Evolutionary conservation across 2,888 invertebrate genomes (phyloP), one percentile per base, ranked within the genome.

Genomic region (Automeris io): DNA sequence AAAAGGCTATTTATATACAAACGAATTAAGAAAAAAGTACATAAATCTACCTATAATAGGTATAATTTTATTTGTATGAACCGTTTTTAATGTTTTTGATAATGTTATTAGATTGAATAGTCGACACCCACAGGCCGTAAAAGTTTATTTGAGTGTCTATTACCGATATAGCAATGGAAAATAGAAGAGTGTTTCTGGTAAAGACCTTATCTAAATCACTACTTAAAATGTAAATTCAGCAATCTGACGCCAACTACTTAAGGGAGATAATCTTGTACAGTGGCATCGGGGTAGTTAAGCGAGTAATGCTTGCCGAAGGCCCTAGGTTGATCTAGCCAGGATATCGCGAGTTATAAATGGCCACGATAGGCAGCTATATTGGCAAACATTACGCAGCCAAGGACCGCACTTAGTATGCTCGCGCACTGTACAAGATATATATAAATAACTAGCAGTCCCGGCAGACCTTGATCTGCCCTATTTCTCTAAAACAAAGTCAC

Each of bases 301-400:
- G 59, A 18, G 32, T 32, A 37, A 32, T 31, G 37, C 22, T 32
- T 23, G 11, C 8, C 22, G 37, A 37, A 57, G 48, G 69, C 63
- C 64, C 49, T 51, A 50, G 61, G 68, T 59, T 29, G 33, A 39
- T 51, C 57, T 53, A 51, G 67, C 70, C 70, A 62, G 65, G 66
- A 72, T 82, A 80, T 81, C 79, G 64, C 59, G 62, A 61, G 69
- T 75, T 76, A 82, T 85, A 78, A 81, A 81, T 82, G 81, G 78
- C 74, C 59, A 71, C 69, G 77, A 79, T 82, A 80, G 74, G 70
- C 73, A 81, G 81, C 81, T 82, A 82, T 82, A 72, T 60, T 68
- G 55, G 55, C 57, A 56, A 52, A 63, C 67, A 65, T 55, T 61
- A 71, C 70, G 70, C 77, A 60, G 66, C 69, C 65, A 70, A 67